phyloP scores from a whole-genome alignment of 2,113 vertebrate genomes.

The Gambusia holbrooki region DNA sequence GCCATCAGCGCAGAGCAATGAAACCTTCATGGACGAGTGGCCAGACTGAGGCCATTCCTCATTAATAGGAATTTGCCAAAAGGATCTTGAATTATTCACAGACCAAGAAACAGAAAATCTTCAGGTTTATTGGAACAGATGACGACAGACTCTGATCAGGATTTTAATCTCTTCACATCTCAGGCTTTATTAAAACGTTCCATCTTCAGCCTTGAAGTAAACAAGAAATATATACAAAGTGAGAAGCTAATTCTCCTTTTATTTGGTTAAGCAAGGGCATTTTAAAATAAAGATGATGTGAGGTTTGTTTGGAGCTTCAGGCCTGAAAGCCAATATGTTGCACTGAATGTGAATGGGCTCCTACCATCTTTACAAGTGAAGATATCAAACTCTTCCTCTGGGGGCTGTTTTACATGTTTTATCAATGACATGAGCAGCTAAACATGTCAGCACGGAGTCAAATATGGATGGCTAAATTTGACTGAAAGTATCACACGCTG shows the following conservation, averaged over 20 bases:
- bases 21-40: not conserved
- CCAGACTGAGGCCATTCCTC: not conserved
- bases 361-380: not conserved
- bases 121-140: slow-evolving; percentile 7
- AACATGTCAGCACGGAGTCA: not conserved
- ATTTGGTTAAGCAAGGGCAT: not conserved
- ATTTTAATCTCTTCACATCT: not conserved
- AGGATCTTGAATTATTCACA: not conserved
- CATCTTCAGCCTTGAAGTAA: not conserved
- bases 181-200: not conserved
- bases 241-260: not conserved
- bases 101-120: slow-evolving; percentile 1
- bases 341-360: not conserved
- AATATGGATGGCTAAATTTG: not conserved
- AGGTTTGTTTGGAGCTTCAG: no score
- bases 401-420: not conserved
- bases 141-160: not conserved
- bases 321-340: not conserved
- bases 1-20: not conserved
- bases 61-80: slow-evolving; percentile 11
- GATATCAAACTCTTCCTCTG: not conserved
- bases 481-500: not conserved
- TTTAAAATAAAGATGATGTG: not conserved
- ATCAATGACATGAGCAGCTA: not conserved
- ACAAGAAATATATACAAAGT: not conserved